Percentiles rank a stretch among this genome's conserved stretches.
Conservation (phyloP, 2,113 vertebrate genomes). For the Nerophis ophidion region DNA sequence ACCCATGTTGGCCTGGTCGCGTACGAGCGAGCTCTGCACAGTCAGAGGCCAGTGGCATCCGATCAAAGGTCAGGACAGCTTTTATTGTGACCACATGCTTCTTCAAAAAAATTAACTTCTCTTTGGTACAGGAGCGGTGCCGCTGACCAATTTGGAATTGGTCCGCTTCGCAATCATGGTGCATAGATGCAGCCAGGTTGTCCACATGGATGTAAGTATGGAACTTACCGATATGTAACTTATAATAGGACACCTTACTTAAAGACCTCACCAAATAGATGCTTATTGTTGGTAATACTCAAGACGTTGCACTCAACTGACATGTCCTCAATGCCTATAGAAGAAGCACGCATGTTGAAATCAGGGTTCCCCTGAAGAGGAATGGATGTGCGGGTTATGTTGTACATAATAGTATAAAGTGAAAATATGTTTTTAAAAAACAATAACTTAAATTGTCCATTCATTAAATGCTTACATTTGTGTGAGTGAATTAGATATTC, state of each 20-base stretch:
- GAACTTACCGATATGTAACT: neutral
- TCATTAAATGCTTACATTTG: conserved; percentile 1
- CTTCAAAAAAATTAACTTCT: neutral
- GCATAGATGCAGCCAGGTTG: conserved; percentile 35
- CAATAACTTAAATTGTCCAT: conserved; percentile 11
- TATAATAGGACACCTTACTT: neutral
- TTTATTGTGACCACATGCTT: neutral
- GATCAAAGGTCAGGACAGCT: conserved; percentile 46
- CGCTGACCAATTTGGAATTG: conserved; percentile 39
- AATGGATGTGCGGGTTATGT: conserved; percentile 6
- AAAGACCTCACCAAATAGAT: conserved; percentile 77
- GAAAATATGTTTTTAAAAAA: conserved; percentile 16
- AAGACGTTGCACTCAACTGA: conserved; percentile 52
- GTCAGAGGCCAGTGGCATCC: conserved; percentile 39
- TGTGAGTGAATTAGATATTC: neutral
- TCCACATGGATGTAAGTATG: conserved; percentile 57
- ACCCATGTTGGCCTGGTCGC: conserved; percentile 23
- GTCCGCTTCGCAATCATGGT: conserved; percentile 63
- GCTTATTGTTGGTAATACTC: conserved; percentile 22
- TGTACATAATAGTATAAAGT: conserved; percentile 24
- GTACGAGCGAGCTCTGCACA: conserved; percentile 10
- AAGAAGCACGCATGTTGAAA: conserved; percentile 19
- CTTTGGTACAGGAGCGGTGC: conserved; percentile 32
- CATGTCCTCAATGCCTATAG: conserved; percentile 16
- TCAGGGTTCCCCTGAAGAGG: neutral